Base-by-base conservation (phyloP, 1,140 invertebrate genomes). In the Tetragnatha versicolor region DNA sequence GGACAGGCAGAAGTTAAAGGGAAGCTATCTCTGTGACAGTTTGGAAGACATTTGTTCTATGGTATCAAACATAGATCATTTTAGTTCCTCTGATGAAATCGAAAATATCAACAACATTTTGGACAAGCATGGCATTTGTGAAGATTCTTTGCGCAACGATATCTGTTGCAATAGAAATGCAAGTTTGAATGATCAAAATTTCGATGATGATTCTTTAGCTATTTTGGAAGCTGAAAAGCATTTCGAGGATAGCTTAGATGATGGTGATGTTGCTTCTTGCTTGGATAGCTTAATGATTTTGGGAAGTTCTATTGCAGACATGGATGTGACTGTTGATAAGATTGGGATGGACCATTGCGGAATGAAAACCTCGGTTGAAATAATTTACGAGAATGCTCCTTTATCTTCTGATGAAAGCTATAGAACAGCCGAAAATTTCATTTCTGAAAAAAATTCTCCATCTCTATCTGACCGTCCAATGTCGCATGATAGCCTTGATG, bases 141-240 rank as follows among this genome's bases (percentile, higher is more conserved):
- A 65, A 14, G 73, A 77, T 77, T 77, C 73, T 55, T 53, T 77
- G 22, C 33, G 17, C 12, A 63, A 63, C 66, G 49, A 60, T 29
- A 20, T 35, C 31, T 51, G 45, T 5, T 20, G 37, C 47, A 66
- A 66, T 51, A 66, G 66, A 29, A 33, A 53, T 6, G 14, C 20
- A 29, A 42, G 22, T 35, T 35, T 31, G 17, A 27, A 27, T 39
- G 73, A 77, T 12, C 73, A 65, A 39, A 45, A 66, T 66, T 77
- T 66, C 55, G 60, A 77, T 31, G 73, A 77, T 7, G 73, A 77
- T 66, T 77, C 73, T 22, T 55, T 77, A 20, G 73, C 73, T n/a
- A 66, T 77, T 20, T n/a, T 77, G 29, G 73, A 77, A 14, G n/a
- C 22, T 77, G 73, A 77, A 49, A 77, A 77, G 29, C 35, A 60